Evolutionary conservation across 2,797 vertebrate genomes (phyloP), one percentile per base, ranked within the genome.

Genomic region (Notolepis coatsorum): DNA sequence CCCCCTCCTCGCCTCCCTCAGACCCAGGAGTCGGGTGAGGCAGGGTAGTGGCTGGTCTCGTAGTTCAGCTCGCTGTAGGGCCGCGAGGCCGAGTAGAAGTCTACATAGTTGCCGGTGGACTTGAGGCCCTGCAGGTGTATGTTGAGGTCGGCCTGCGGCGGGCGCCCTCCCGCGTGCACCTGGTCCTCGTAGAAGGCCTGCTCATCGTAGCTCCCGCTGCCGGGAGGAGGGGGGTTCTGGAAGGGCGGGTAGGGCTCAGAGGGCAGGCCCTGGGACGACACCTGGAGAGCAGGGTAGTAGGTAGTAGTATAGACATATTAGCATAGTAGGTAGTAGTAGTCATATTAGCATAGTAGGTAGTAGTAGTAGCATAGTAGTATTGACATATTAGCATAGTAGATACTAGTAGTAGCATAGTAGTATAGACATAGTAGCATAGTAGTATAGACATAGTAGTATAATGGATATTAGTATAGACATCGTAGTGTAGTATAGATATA

Each of bases 21-120:
- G 90, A 99, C 97, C 98, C 98, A 99, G 86, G 98, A 99, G 92
- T 99, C 98, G 35, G 97, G 97, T 60, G 98, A 99, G 88, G 96
- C 97, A 21, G 97, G 98, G 88, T 99, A 99, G 94, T 99, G 98
- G 92, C 98, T 99, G 79, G 97, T 99, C 93, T 99, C 98, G 56
- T 99, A 99, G 94, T 99, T 99, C 88, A 99, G 96, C 96, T 99
- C 97, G 57, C 98, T 99, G 94, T 99, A 99, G 78, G 98, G 98
- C 75, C 98, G 95, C 38, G 98, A 97, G 38, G 98, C 98, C 2
- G 98, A 99, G 90, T 99, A 99, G 94, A 99, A 99, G 94, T 99
- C 98, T 65, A 99, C 97, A 2, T 99, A 99, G 91, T 99, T 99
- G 87, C 97, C 97, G 0, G 97, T 99, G 92, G 98, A 99, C 91